Base-by-base conservation (phyloP, 2,888 invertebrate species). In the Orchesella flavescens region DNA sequence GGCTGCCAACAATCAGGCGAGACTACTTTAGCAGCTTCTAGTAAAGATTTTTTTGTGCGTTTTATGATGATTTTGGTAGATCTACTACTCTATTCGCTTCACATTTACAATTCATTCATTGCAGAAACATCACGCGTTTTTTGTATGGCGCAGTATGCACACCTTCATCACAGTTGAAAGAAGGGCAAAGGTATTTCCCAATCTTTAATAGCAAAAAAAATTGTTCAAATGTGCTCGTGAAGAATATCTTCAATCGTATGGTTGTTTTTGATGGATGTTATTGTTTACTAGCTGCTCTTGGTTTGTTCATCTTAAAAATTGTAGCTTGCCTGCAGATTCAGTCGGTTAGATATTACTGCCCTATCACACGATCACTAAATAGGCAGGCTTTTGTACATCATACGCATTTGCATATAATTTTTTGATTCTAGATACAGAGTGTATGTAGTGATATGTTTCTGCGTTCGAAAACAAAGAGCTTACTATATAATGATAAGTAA, bases 1-100 rank as follows among this genome's bases (percentile, higher is more conserved):
- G 57, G 57, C 10, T 57, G 57, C 57, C 57, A 57, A 57, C 57
- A 57, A 57, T 57, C 57, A 57, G 19, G 57, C 19, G 57, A 53
- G 53, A 53, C 53, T 53, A 10, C n/a, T 3, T 53, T 34, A n/a
- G 34, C 7, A 34, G 34, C 34, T 34, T 34, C 7, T 34, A 34
- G 34, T 34, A 34, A 34, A 34, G 34, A 7, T 4, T 2, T 34
- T 34, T 34, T 34, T 34, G 3, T 34, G 7, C 34, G 34, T 34
- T 34, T 34, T 34, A n/a, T n/a, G 3, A 7, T 34, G 34, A 4
- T 34, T 34, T 34, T 34, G 2, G 34, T n/a, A n/a, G n/a, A n/a
- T n/a, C 34, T 7, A 34, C 34, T 34, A 4, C 7, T 2, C 34
- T 34, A 34, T 7, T 34, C 7, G 34, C 34, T 34, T 34, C 7